Base-by-base conservation (phyloP, 2,113 vertebrate species). In the Tachysurus fulvidraco region DNA sequence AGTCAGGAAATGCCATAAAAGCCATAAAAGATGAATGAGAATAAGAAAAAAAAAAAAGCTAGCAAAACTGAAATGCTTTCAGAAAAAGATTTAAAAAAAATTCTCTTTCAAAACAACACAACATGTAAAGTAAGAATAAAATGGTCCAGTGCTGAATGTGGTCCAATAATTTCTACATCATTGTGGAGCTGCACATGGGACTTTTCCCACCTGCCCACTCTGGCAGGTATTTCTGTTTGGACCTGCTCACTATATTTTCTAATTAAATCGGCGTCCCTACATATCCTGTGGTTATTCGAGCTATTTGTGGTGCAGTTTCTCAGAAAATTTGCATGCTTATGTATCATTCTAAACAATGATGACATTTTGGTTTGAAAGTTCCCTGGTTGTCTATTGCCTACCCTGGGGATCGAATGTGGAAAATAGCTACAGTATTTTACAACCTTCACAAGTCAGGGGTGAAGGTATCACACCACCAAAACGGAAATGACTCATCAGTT, bases 1-100 rank as follows among this genome's bases (percentile, higher is more conserved):
- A 73, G 57, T 74, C 46, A 74, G 54, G 6, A 83, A 83, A 86
- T 86, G 84, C 69, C 80, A 62, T 30, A 71, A 57, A 9, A 28
- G 84, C 69, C 80, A 62, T 30, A 71, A 57, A 9, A 28, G 69
- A 84, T 74, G 55, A 55, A 73, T 21, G 28, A 73, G 50, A 52
- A 44, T 52, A 59, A 64, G 60, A 30, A 23, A 57, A 83, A 76
- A 54, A 55, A n/a, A 36, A 36, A 59, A 12, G 10, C 28, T 28
- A 36, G 30, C 46, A 81, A 62, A 62, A 17, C 14, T 67, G 28
- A 30, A 16, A 67, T 67, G 36, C 36, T 19, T 44, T 44, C 17
- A 10, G 50, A 50, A 77, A 67, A 50, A 84, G 36, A 36, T n/a
- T 30, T 28, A 50, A 46, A 8, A 59, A 67, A 71, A 17, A 4